A percentile compares a stretch with the other conserved stretches of the same genome.
Conservation (phyloP, 1,140 invertebrate genomes). For the Drosophila tristis region DNA sequence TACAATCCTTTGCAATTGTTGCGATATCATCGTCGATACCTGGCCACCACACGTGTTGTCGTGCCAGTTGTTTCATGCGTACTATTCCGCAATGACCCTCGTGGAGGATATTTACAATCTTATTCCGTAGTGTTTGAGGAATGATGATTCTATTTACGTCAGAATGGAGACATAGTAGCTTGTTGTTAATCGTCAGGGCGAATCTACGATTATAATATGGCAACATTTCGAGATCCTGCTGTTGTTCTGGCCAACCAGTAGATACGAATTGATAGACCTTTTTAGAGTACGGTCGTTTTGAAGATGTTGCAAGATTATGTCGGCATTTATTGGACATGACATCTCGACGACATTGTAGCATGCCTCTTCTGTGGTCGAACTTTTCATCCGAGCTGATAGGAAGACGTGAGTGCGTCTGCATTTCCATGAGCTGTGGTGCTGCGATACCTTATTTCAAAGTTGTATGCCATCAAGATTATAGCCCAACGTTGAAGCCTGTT, state of each 20-base stretch:
- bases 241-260: too few species aligned
- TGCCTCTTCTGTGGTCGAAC: constrained; percentile 24
- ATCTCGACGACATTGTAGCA: constrained; percentile 24
- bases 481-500: constrained; percentile 21
- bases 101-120: constrained; percentile 81
- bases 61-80: constrained; percentile 84
- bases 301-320: background rate
- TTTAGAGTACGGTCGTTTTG: too few species aligned
- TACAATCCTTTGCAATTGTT: constrained; percentile 1
- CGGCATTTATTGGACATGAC: constrained; percentile 29
- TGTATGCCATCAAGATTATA: constrained; percentile 26
- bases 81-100: constrained; percentile 40
- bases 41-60: constrained; percentile 85
- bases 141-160: constrained; percentile 53
- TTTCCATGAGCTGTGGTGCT: too few species aligned
- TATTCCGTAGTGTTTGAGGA: constrained; percentile 49
- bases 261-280: too few species aligned
- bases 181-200: constrained; percentile 15
- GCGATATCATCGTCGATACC: constrained; percentile 20
- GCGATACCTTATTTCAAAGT: background rate
- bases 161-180: constrained; percentile 11
- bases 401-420: too few species aligned
- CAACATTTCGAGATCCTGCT: background rate
- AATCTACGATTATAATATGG: constrained; percentile 15
- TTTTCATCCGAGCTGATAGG: background rate